phyloP scores from a whole-genome alignment of 2,113 vertebrate species.

The Syngnathus typhle region DNA sequence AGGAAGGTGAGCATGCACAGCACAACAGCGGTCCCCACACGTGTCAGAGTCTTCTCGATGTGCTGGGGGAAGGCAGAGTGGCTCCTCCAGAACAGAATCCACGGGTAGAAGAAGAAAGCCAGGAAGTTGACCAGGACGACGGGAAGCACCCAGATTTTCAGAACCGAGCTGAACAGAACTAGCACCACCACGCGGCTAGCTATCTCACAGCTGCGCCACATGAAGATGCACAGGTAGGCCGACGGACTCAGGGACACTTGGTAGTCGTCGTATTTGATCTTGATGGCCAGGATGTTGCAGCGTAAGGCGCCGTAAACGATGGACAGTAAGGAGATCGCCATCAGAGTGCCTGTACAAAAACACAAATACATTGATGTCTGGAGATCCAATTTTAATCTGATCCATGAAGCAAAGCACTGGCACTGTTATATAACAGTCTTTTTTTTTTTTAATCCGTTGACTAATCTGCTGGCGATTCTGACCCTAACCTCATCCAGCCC shows the following conservation, averaged over 20 bases:
- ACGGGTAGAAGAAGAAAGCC: constrained; percentile 84
- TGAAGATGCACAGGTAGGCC: constrained; percentile 88
- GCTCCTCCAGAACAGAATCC: constrained; percentile 89
- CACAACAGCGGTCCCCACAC: constrained; percentile 86
- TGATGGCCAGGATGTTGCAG: constrained; percentile 97
- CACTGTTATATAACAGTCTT: too few relatives aligned
- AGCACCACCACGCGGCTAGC: constrained; percentile 84
- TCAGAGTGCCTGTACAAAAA: constrained; percentile 77
- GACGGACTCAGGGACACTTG: constrained; percentile 80
- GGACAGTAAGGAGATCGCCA: constrained; percentile 89
- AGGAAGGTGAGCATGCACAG: constrained; percentile 90
- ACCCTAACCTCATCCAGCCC: neutral
- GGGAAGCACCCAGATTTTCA: constrained; percentile 83
- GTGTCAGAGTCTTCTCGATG: constrained; percentile 88
- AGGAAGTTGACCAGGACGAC: constrained; percentile 82
- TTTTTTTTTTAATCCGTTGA: too few relatives aligned
- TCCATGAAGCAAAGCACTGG: too few relatives aligned
- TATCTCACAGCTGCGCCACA: constrained; percentile 96
- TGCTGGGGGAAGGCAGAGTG: constrained; percentile 90
- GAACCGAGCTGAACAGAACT: constrained; percentile 90
- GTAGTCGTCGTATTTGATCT: constrained; percentile 94
- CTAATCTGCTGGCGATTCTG: neutral
- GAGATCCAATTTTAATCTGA: too few relatives aligned
- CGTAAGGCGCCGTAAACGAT: constrained; percentile 93
- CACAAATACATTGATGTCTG: too few relatives aligned